phyloP scores from a whole-genome alignment of 2,888 invertebrate species.

The Diachrysia chrysitis region DNA sequence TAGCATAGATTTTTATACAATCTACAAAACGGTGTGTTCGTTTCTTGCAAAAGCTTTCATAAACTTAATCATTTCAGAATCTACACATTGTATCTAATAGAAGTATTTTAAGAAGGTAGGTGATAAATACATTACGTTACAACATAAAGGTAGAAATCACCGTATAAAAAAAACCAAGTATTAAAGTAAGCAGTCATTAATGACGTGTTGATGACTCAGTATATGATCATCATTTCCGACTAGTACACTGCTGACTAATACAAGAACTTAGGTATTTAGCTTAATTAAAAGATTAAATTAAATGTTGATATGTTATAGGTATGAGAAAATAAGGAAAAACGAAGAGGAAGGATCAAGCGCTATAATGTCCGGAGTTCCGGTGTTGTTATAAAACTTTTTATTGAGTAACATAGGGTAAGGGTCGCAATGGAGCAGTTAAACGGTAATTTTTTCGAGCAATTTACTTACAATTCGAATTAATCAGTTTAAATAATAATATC shows the following conservation, averaged over 20 bases:
- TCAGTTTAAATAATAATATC: neutral
- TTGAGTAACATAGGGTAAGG: neutral
- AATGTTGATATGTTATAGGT: neutral
- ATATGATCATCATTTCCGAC: constrained; percentile 20
- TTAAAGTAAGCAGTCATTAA: constrained; percentile 12
- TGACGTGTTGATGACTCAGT: constrained; percentile 40
- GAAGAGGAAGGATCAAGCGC: neutral
- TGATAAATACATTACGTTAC: constrained; percentile 8
- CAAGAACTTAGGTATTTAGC: neutral
- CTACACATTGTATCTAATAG: too few species aligned
- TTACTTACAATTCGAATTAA: too few species aligned
- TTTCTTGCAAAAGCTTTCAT: too few species aligned
- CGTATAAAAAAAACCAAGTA: constrained; percentile 20
- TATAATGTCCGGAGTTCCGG: neutral
- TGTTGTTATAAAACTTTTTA: neutral
- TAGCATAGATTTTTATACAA: too few species aligned
- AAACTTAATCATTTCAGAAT: too few species aligned
- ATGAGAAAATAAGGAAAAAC: constrained; percentile 7
- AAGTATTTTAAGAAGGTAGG: neutral
- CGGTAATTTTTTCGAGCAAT: too few species aligned
- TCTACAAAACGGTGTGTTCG: too few species aligned
- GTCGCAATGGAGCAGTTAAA: neutral
- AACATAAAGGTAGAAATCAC: constrained; percentile 12
- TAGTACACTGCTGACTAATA: constrained; percentile 29
- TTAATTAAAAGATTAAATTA: neutral